Percentiles rank a stretch among this genome's conserved stretches.
Conservation (phyloP, 2,888 invertebrate genomes). For the Minunthozetes semirufus region DNA sequence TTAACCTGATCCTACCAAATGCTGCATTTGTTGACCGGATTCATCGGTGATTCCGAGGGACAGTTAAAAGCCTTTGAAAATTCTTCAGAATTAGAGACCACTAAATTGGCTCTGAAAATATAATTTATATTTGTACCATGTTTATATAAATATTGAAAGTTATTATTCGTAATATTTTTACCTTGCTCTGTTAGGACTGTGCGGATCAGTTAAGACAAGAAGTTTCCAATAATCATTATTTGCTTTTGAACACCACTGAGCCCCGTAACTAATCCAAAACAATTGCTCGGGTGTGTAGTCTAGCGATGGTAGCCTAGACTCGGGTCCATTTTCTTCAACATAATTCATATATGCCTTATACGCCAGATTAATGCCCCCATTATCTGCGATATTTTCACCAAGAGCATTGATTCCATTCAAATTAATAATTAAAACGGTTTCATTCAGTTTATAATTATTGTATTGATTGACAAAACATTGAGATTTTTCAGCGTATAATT, state of each 20-base stretch:
- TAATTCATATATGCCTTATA: conserved; percentile 64
- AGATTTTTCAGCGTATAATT: conserved; percentile 45
- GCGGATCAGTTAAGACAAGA: conserved; percentile 15
- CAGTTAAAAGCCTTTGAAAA: conserved; percentile 74
- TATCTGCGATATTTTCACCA: conserved; percentile 91
- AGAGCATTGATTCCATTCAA: conserved; percentile 85
- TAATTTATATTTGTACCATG: neutral
- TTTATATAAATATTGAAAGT: neutral
- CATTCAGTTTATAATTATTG: conserved; percentile 48
- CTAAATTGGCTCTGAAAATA: conserved; percentile 63
- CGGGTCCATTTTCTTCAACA: conserved; percentile 30
- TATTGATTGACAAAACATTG: conserved; percentile 42
- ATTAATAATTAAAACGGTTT: conserved; percentile 62
- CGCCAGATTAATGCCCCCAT: conserved; percentile 84
- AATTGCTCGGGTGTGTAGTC: conserved; percentile 55
- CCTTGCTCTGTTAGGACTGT: conserved; percentile 43
- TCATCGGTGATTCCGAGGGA: conserved; percentile 68
- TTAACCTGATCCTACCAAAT: conserved; percentile 72
- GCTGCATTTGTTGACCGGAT: conserved; percentile 73
- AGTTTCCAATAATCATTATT: conserved; percentile 20
- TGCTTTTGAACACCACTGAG: conserved; percentile 49
- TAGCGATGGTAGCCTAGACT: conserved; percentile 38
- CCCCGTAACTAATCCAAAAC: conserved; percentile 77
- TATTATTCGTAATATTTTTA: conserved; percentile 38
- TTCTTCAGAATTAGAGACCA: conserved; percentile 72